These are phyloP conservation scores for Dolichopus griseipennis DNA, from an alignment of 2,888 invertebrate genomes.

Conservation along the genomic window DNA sequence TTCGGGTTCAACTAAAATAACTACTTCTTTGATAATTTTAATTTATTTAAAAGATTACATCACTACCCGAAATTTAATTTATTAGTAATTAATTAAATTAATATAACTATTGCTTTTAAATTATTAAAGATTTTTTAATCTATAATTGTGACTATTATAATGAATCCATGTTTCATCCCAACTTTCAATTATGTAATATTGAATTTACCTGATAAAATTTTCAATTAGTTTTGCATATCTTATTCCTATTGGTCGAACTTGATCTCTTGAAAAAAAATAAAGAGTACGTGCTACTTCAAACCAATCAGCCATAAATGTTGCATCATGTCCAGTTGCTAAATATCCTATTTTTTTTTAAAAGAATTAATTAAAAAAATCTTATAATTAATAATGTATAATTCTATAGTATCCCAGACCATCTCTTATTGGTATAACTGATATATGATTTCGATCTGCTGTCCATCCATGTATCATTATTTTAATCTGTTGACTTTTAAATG, in stretches of 20 bases:
- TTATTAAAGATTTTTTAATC: too few relatives aligned
- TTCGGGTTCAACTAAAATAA: too few relatives aligned
- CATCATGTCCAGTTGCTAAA: slow-evolving; percentile 30
- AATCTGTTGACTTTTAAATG: background rate
- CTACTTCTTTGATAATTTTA: too few relatives aligned
- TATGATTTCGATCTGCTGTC: background rate
- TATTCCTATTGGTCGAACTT: slow-evolving; percentile 28
- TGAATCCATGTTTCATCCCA: too few relatives aligned
- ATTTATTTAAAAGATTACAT: too few relatives aligned
- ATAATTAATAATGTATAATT: background rate
- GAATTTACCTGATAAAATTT: slow-evolving; percentile 27
- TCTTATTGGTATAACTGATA: background rate
- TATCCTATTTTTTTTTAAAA: slow-evolving; percentile 27
- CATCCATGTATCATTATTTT: background rate
- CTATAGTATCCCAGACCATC: background rate
- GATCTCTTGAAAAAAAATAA: slow-evolving; percentile 32
- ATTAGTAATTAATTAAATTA: too few relatives aligned
- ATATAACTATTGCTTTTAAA: too few relatives aligned
- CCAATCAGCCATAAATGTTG: slow-evolving; percentile 40
- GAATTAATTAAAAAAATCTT: slow-evolving; percentile 16
- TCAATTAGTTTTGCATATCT: slow-evolving; percentile 29
- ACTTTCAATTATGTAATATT: too few relatives aligned
- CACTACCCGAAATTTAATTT: too few relatives aligned
- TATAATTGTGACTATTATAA: too few relatives aligned
- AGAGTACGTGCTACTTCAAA: slow-evolving; percentile 31